Evolutionary conservation across 2,888 invertebrate genomes (phyloP).

Genomic region (Chymomyza fuscimana): DNA sequence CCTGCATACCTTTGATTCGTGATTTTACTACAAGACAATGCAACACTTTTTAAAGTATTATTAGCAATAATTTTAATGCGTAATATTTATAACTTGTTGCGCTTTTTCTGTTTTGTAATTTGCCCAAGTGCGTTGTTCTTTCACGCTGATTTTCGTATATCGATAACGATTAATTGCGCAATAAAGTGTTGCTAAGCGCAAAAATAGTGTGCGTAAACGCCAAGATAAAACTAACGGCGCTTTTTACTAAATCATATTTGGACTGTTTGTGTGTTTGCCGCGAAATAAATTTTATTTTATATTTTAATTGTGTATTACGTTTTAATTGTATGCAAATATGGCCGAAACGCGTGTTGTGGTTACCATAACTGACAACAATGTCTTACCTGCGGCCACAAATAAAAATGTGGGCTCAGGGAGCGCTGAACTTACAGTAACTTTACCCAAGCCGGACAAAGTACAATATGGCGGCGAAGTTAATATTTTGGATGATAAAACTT

Average conservation of each 20-base stretch:
- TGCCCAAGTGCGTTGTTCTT: background rate
- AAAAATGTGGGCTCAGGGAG: too few species aligned
- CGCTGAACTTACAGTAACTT: background rate
- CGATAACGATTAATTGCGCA: background rate
- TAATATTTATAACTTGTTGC: conserved; percentile 52
- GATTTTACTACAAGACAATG: background rate
- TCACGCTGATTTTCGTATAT: background rate
- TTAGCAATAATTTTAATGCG: conserved; percentile 11
- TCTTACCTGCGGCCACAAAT: background rate
- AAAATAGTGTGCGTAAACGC: background rate
- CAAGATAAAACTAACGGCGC: background rate
- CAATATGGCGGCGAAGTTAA: conserved; percentile 39
- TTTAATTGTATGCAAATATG: conserved; percentile 23
- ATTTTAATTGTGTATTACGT: background rate
- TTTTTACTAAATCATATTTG: background rate
- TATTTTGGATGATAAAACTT: conserved; percentile 35
- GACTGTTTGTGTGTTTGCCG: background rate
- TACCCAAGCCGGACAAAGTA: background rate
- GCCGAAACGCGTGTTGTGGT: conserved; percentile 34
- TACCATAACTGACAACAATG: conserved; percentile 16
- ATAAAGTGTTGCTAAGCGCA: background rate
- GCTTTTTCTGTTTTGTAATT: conserved; percentile 27
- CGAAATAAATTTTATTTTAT: background rate
- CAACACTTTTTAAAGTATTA: background rate
- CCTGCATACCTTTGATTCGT: conserved; percentile 81